Base-by-base conservation (phyloP, 2,888 invertebrate species). In the Spatulosminthurus flaviceps region DNA sequence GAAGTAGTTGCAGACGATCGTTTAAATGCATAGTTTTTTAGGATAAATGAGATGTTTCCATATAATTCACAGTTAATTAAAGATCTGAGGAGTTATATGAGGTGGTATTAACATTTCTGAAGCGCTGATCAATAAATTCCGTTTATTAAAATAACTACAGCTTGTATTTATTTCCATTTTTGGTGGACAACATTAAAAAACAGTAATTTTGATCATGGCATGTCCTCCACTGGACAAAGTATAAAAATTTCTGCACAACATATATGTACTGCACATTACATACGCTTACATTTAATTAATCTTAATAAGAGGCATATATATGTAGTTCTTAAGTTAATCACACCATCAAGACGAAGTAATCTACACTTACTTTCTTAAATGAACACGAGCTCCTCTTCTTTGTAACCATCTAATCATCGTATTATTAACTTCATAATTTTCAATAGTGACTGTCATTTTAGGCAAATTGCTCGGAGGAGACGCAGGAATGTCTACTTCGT, bases 371-470 rank as follows among this genome's bases (percentile, higher is more conserved):
- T 41, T 64, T 61, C 66, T 29, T 11, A 42, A 42, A 22, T 13
- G 22, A 21, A 75, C 75, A 64, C 26, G 22, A 41, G 75, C 75
- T 64, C 75, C 66, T 9, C 66, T 24, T 34, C 26, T 34, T 24
- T 41, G 42, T 19, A 75, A 42, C 75, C 75, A 75, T 24, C n/a
- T 13, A 16, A 24, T 66, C 64, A 75, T 75, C 11, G 41, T 66
- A n/a, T 75, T 66, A 67, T 75, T 75, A 21, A 75, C 24, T 24
- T 24, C 29, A 66, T 42, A 75, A 11, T 66, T 41, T 41, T 75
- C 75, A 66, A 75, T 21, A 24, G 22, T 75, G 29, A 75, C 64
- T 7, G 24, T 19, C 11, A 21, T 9, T 22, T 75, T 34, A n/a
- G 70, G 28, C n/a, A 41, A 1, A 29, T 19, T 13, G 13, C 41